A percentile compares a stretch with the other conserved stretches of the same genome.
Evolutionary conservation across 2,888 invertebrate genomes (phyloP).

Genomic region (Sthenelais limicola): DNA sequence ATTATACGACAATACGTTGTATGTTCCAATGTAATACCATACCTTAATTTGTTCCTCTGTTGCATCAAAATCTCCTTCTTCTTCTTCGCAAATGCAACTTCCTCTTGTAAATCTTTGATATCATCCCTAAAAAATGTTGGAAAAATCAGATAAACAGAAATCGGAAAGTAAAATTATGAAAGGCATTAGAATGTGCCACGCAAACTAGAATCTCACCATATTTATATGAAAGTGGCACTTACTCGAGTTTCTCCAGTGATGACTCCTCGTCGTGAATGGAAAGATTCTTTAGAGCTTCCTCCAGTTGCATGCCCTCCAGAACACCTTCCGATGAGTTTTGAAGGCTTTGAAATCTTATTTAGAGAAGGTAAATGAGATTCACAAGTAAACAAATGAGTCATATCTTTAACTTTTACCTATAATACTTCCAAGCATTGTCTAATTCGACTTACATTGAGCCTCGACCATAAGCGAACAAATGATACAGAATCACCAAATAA

Average conservation of each 20-base stretch:
- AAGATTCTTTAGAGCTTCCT: slow-evolving; percentile 44
- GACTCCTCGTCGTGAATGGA: slow-evolving; percentile 36
- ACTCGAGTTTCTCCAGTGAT: slow-evolving; percentile 48
- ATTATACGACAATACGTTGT: not conserved
- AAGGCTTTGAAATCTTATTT: slow-evolving; percentile 43
- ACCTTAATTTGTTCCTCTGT: slow-evolving; percentile 61
- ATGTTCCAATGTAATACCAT: slow-evolving; percentile 24
- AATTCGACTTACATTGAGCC: too few relatives aligned
- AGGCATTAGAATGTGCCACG: not conserved
- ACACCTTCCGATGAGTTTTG: slow-evolving; percentile 42
- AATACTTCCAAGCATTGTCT: too few relatives aligned
- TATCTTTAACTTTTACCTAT: too few relatives aligned
- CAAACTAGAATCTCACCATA: slow-evolving; percentile 46
- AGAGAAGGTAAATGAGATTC: too few relatives aligned
- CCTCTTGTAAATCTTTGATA: slow-evolving; percentile 42
- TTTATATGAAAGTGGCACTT: not conserved
- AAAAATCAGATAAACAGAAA: not conserved
- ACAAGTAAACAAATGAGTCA: too few relatives aligned
- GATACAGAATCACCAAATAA: too few relatives aligned
- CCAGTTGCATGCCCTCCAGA: slow-evolving; percentile 47
- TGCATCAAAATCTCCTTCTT: slow-evolving; percentile 57
- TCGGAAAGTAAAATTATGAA: not conserved
- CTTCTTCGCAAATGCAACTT: slow-evolving; percentile 48
- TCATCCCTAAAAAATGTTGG: slow-evolving; percentile 42
- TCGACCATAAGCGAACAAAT: too few relatives aligned